Conservation (phyloP, 1,140 invertebrate genomes). For the Lerema accius region DNA sequence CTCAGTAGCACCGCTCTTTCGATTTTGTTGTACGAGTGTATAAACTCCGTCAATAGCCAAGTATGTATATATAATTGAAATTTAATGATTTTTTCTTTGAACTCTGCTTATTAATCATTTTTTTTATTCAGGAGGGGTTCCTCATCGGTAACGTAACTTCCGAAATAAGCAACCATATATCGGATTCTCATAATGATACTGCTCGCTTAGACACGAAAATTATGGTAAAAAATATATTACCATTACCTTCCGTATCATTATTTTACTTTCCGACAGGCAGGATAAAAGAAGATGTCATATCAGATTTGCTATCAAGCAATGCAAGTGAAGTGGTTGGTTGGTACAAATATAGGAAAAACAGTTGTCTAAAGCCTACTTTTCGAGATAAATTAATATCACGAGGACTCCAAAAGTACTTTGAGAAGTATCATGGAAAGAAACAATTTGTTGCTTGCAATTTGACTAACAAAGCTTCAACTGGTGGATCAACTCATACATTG, state of each 20-base stretch:
- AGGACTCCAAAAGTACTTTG: constrained; percentile 83
- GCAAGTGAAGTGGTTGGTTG: constrained; percentile 85
- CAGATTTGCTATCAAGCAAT: constrained; percentile 77
- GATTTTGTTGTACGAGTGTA: constrained; percentile 85
- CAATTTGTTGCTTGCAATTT: constrained; percentile 83
- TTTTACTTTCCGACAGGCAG: constrained; percentile 83
- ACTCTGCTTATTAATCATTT: constrained; percentile 6
- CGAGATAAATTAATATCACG: constrained; percentile 84
- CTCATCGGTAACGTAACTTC: constrained; percentile 84
- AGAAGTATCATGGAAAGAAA: constrained; percentile 69
- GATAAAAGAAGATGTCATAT: constrained; percentile 82
- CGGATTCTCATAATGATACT: constrained; percentile 85
- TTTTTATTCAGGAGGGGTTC: constrained; percentile 85
- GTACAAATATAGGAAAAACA: constrained; percentile 84
- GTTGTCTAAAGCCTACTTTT: constrained; percentile 78
- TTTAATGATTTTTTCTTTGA: background rate
- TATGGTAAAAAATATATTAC: constrained; percentile 83
- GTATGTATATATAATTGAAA: constrained; percentile 59
- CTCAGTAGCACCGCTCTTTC: constrained; percentile 85
- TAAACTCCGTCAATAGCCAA: constrained; percentile 83
- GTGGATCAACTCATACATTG: constrained; percentile 83
- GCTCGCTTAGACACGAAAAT: constrained; percentile 84
- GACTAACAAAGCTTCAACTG: constrained; percentile 68
- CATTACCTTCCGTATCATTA: constrained; percentile 80
- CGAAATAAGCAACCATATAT: constrained; percentile 85